Evolutionary conservation across 2,888 invertebrate genomes (phyloP), one percentile per base, ranked within the genome.

Genomic region (Acanthacorydalis orientalis): DNA sequence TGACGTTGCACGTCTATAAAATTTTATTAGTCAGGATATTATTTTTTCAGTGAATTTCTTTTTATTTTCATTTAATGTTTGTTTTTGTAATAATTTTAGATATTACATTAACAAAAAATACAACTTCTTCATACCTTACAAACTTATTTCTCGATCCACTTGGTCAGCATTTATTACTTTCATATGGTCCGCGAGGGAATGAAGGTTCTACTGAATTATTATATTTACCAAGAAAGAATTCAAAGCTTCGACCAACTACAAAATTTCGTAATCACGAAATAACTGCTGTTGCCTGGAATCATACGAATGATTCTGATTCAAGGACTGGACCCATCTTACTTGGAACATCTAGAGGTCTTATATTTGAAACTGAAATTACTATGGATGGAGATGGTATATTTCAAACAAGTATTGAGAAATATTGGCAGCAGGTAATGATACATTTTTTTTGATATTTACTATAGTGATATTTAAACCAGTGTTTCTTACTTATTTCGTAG

Each of bases 261-360:
- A 83, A 81, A 62, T 78, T 78, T 43, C 70, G 74, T 53, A 80
- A 83, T 38, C 86, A 90, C 62, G 83, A 88, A 60, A 80, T 96
- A 23, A 91, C 92, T 0, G 84, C 89, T 44, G 85, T 96, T 0
- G 93, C 83, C 1, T 96, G 93, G 85, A 92, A 88, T 63, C 75
- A 75, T 54, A 74, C 75, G 49, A 82, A 84, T 54, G 75, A 72
- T 2, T 80, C 77, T 0, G 79, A 80, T 50, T 65, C 61, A 1
- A 73, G 79, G 1, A 89, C 92, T 0, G 88, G 88, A 1, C 78
- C 87, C 0, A 90, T 96, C 56, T 68, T 96, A 38, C 61, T 90
- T 48, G 95, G 93, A 7, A 93, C 92, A 0, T 86, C 86, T 1
- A 86, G 83, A 60, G 95, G 95, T 1, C 69, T 88, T 41, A 84